phyloP scores from a whole-genome alignment of 2,797 vertebrate genomes.

The Helicolenus hilgendorfi region DNA sequence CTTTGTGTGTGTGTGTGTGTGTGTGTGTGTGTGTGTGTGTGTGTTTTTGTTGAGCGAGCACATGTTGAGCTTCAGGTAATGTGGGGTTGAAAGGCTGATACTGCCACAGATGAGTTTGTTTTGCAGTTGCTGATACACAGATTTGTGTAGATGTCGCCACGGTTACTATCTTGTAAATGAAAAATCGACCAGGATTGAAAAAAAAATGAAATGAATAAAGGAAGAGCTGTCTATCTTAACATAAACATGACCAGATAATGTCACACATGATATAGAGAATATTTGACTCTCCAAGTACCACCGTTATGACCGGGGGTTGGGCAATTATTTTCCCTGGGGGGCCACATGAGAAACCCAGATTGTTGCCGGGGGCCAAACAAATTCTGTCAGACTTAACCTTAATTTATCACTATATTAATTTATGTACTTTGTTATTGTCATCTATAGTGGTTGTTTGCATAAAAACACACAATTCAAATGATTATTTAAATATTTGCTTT shows the following conservation, averaged over 20 bases:
- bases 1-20: slow-evolving; percentile 1
- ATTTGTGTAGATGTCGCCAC: neutral
- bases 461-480: no score
- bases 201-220: neutral
- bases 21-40: slow-evolving; percentile 4
- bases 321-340: no score
- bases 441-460: no score
- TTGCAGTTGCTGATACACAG: neutral
- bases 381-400: no score
- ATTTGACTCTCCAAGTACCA: no score
- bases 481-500: no score
- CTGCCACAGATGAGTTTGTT: neutral
- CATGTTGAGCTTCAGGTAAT: neutral
- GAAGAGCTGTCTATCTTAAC: neutral
- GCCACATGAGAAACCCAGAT: no score
- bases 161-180: neutral
- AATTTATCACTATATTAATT: no score
- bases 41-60: neutral
- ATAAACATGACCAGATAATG: neutral
- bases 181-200: neutral
- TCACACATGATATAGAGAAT: neutral
- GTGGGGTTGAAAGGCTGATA: neutral
- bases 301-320: no score
- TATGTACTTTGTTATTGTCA: no score
- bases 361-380: no score